Evolutionary conservation across 2,888 invertebrate genomes (phyloP).

Genomic region (Podotricha telesiphe): DNA sequence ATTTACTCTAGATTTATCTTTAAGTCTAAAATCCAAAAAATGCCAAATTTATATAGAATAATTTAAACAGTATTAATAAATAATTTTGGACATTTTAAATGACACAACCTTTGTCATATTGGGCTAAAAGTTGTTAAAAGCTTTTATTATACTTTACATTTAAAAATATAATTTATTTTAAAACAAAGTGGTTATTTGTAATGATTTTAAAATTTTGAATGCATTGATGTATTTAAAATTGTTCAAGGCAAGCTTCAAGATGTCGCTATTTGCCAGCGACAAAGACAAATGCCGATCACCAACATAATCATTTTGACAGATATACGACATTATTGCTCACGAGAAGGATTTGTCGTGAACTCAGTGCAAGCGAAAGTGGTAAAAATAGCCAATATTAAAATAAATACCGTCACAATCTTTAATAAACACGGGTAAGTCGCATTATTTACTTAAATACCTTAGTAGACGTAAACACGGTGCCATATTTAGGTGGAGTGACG

Average conservation of each 20-base stretch:
- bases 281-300: constrained; percentile 21
- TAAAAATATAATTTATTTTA: too few species aligned
- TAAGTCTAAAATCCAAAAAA: too few species aligned
- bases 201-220: not conserved
- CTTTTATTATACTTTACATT: too few species aligned
- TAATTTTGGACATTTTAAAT: too few species aligned
- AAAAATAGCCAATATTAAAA: constrained; percentile 20
- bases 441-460: constrained; percentile 8
- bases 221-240: not conserved
- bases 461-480: constrained; percentile 43
- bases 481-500: constrained; percentile 75
- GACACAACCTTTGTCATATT: too few species aligned
- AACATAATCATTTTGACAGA: constrained; percentile 48
- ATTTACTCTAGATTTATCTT: not conserved
- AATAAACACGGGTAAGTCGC: constrained; percentile 42
- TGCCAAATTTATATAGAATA: too few species aligned
- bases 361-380: constrained; percentile 58
- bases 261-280: constrained; percentile 17
- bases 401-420: constrained; percentile 26
- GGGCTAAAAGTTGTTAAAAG: too few species aligned
- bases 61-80: too few species aligned
- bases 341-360: constrained; percentile 56
- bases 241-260: not conserved
- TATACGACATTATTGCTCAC: constrained; percentile 46
- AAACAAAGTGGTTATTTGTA: not conserved